These are phyloP conservation scores for Tichodroma muraria DNA, from an alignment of 2,113 vertebrate species.

Conservation along the genomic window DNA sequence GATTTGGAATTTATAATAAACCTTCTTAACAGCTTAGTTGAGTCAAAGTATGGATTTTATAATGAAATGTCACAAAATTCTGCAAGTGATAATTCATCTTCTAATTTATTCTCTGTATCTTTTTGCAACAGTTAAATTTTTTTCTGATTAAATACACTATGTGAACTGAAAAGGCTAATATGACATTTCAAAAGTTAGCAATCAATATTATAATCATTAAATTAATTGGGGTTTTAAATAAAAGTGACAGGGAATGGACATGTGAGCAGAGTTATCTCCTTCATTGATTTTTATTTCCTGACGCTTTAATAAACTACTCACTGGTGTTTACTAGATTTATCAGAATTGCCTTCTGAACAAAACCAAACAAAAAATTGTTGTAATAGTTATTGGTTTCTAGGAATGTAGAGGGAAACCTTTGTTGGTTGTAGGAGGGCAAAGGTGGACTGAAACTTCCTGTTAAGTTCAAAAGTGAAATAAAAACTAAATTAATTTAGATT, in stretches of 20 bases:
- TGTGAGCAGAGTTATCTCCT: neutral
- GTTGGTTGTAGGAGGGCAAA: neutral
- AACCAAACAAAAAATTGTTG: neutral
- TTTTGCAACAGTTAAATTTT: neutral
- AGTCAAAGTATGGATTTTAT: neutral
- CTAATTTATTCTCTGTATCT: neutral
- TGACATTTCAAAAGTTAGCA: slow-evolving; percentile 14
- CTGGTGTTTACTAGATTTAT: neutral
- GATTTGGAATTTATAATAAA: neutral
- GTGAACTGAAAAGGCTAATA: neutral
- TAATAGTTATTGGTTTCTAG: neutral
- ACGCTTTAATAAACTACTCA: neutral
- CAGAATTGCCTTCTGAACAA: neutral
- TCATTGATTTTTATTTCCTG: slow-evolving; percentile 34
- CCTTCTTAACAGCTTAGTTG: neutral
- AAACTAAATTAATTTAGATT: neutral
- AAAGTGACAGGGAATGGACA: neutral
- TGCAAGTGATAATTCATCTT: neutral
- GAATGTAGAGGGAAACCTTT: neutral
- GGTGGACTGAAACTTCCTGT: neutral
- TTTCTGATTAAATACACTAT: neutral
- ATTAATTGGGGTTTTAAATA: slow-evolving; percentile 25
- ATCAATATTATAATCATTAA: slow-evolving; percentile 40
- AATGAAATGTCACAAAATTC: slow-evolving; percentile 5
- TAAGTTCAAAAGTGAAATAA: neutral